These are phyloP conservation scores for Malthinus seriepunctatus DNA, from an alignment of 2,888 invertebrate genomes.

Conservation along the genomic window DNA sequence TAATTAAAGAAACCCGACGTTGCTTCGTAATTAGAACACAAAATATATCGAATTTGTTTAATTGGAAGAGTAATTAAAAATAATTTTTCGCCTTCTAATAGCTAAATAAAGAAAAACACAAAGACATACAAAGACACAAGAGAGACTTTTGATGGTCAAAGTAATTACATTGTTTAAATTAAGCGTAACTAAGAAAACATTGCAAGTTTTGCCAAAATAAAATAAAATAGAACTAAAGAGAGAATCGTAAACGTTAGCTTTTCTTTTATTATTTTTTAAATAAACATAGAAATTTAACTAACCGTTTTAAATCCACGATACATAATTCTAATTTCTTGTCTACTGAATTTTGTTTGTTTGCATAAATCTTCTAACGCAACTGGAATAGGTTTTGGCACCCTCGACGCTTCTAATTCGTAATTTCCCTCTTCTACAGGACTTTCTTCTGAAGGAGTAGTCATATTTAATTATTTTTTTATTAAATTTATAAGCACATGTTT, in stretches of 20 bases:
- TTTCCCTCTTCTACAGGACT: conserved; percentile 86
- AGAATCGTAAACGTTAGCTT: no score
- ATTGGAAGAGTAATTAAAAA: no score
- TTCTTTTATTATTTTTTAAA: neutral
- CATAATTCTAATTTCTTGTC: conserved; percentile 95
- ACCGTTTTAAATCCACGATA: conserved; percentile 97
- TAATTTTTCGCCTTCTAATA: no score
- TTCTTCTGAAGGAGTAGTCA: conserved; percentile 87
- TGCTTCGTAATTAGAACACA: no score
- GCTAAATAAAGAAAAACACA: no score
- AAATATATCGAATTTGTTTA: no score
- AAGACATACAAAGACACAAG: no score
- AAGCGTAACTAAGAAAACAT: no score
- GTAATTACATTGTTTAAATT: neutral
- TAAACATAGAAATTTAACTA: conserved; percentile 43
- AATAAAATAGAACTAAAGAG: no score
- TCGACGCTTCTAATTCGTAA: conserved; percentile 80
- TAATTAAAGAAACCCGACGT: no score
- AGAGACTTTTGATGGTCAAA: neutral
- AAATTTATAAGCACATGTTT: conserved; percentile 28
- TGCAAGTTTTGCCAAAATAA: no score
- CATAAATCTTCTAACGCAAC: conserved; percentile 90
- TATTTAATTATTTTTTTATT: conserved; percentile 43
- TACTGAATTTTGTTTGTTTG: conserved; percentile 91
- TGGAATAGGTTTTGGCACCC: conserved; percentile 80